Evolutionary conservation across 2,797 vertebrate species (phyloP), one percentile per base, ranked within the genome.

Genomic region (Capromys pilorides): DNA sequence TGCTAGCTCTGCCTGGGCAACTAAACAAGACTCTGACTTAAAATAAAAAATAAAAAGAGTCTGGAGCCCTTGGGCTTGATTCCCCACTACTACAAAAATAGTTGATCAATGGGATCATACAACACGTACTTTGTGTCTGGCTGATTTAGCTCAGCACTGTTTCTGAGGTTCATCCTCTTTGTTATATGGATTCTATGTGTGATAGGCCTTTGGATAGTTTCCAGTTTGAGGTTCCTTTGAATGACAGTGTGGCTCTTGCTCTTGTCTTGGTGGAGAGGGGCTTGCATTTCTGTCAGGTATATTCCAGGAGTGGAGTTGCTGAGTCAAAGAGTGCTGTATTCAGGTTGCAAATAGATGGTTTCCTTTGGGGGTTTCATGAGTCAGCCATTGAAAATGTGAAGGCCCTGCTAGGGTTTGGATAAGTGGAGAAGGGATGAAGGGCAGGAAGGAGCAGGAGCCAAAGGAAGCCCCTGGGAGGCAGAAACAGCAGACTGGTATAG

Each of bases 71-170:
- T 73, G 12, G 10, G 71, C 22, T 41, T 36, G 71, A 45, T 45
- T 45, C 39, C 39, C 71, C 5, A 28, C 39, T 45, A 45, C 13
- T 24, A 75, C 12, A 45, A 75, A 75, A 75, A 41, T 73, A 73
- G 11, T 57, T 2, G 49, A 28, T 49, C 45, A 61, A 1, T 3
- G 2, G 22, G 69, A 8, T 36, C 66, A 2, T 6, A 54, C 0
- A 24, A 19, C 87, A 2, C 0, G 0, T 10, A 36, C 26, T 19
- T 88, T 45, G 62, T 16, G 3, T 80, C 89, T 51, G 71, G 24
- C n/a, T 6, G 31, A 24, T 64, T n/a, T 69, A 11, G 1, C 33
- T 69, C 82, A 62, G 21, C 31, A 8, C 6, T 0, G 0, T 61
- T 85, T 69, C 92, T 54, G 82, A 78, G 73, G 28, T 9, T 16